Percentiles rank a stretch among this genome's conserved stretches.
Evolutionary conservation across 2,888 invertebrate species (phyloP).

Genomic region (Noctua pronuba): DNA sequence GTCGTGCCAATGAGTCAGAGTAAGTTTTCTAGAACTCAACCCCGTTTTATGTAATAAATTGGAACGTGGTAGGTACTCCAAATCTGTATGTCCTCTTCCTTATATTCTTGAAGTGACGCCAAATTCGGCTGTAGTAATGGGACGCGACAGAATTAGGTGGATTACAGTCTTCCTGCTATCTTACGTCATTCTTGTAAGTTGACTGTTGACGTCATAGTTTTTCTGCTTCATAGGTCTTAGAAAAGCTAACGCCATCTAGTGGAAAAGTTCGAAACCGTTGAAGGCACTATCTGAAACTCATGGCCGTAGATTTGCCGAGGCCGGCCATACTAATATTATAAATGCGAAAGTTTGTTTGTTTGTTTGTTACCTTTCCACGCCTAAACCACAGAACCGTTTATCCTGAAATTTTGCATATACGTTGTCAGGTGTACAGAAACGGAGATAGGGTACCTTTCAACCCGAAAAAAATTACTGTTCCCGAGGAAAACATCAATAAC

Average conservation of each 20-base stretch:
- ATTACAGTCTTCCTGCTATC: slow-evolving; percentile 49
- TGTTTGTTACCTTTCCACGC: too few species aligned
- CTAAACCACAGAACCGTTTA: too few species aligned
- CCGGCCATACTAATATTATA: too few species aligned
- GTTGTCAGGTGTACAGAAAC: too few species aligned
- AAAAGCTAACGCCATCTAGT: slow-evolving; percentile 48
- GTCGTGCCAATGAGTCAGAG: slow-evolving; percentile 57
- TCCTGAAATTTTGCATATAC: too few species aligned
- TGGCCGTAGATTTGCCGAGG: neutral
- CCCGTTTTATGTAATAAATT: slow-evolving; percentile 58
- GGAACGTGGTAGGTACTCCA: slow-evolving; percentile 39
- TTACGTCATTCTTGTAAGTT: slow-evolving; percentile 52
- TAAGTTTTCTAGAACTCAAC: slow-evolving; percentile 43
- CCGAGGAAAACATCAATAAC: too few species aligned
- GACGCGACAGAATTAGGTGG: slow-evolving; percentile 47
- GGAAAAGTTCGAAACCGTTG: neutral
- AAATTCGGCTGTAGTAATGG: slow-evolving; percentile 45
- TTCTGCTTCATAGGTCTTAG: slow-evolving; percentile 13
- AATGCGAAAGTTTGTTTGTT: too few species aligned
- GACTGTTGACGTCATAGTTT: slow-evolving; percentile 42
- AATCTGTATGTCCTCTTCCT: slow-evolving; percentile 40
- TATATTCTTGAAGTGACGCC: slow-evolving; percentile 61
- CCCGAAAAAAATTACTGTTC: too few species aligned
- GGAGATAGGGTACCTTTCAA: too few species aligned
- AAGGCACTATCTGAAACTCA: neutral